Percentiles rank a stretch among this genome's conserved stretches.
Evolutionary conservation across 2,888 invertebrate genomes (phyloP).

Genomic region (Lasioglossum figueresi): DNA sequence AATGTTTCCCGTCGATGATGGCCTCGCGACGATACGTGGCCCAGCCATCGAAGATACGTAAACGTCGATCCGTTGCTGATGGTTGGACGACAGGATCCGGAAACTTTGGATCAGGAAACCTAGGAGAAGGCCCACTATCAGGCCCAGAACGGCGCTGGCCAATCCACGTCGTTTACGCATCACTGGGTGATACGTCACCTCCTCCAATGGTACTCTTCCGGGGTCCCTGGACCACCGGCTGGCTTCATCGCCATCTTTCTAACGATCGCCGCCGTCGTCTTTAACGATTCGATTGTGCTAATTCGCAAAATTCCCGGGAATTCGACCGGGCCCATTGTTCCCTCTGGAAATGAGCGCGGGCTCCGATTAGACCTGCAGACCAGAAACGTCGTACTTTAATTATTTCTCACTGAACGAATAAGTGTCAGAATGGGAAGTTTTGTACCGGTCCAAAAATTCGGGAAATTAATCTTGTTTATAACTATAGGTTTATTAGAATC

Average conservation of each 20-base stretch:
- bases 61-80: conserved; percentile 39
- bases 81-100: conserved; percentile 63
- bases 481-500: background rate
- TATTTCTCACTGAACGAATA: background rate
- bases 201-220: conserved; percentile 68
- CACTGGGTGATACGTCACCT: conserved; percentile 77
- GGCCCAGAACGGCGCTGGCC: conserved; percentile 85
- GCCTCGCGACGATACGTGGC: conserved; percentile 20
- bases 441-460: background rate
- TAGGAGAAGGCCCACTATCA: conserved; percentile 86
- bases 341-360: conserved; percentile 10
- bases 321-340: conserved; percentile 51
- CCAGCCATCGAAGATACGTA: conserved; percentile 52
- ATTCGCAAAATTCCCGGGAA: conserved; percentile 32
- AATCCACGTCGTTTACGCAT: conserved; percentile 83
- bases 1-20: conserved; percentile 45
- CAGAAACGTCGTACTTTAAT: background rate
- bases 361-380: conserved; percentile 44
- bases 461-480: too few species aligned
- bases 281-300: conserved; percentile 29
- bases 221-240: conserved; percentile 52
- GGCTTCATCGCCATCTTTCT: conserved; percentile 57
- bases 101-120: conserved; percentile 81
- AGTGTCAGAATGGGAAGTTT: background rate
- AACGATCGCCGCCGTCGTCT: conserved; percentile 30